Conservation (phyloP, 2,797 vertebrate species). For the Myiothlypis chrysogaster region DNA sequence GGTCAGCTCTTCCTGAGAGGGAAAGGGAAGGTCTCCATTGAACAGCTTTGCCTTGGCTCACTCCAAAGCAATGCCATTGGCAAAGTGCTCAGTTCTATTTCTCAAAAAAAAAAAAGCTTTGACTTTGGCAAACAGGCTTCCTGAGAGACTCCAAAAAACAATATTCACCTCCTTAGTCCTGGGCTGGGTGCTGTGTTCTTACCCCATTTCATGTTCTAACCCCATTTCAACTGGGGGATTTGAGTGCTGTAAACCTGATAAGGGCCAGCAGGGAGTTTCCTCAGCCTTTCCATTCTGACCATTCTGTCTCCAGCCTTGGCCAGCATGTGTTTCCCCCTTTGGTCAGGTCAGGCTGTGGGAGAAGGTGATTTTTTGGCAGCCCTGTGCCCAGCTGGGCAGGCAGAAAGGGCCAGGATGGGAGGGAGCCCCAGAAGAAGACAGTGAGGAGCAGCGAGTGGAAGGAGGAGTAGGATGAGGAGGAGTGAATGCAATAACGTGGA, state of each 20-base stretch:
- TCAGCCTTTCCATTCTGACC: not conserved
- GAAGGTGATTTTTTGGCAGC: not conserved
- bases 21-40: not conserved
- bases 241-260: not conserved
- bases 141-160: not conserved
- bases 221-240: not conserved
- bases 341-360: not conserved
- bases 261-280: not conserved
- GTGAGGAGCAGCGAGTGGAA: not conserved
- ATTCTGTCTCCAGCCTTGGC: not conserved
- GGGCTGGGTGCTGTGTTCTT: not conserved
- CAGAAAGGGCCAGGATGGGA: not conserved
- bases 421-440: not conserved
- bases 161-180: not conserved
- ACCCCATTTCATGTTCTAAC: not conserved
- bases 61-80: not conserved
- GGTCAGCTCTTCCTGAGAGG: not conserved
- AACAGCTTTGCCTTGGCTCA: not conserved
- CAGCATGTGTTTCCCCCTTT: fast-evolving
- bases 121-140: not conserved
- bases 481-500: fast-evolving
- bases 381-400: not conserved
- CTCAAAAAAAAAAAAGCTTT: not conserved
- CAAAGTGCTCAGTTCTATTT: not conserved
- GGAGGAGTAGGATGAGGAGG: not conserved